Conservation (phyloP, 23 tunicate species). For the Styela clava region DNA sequence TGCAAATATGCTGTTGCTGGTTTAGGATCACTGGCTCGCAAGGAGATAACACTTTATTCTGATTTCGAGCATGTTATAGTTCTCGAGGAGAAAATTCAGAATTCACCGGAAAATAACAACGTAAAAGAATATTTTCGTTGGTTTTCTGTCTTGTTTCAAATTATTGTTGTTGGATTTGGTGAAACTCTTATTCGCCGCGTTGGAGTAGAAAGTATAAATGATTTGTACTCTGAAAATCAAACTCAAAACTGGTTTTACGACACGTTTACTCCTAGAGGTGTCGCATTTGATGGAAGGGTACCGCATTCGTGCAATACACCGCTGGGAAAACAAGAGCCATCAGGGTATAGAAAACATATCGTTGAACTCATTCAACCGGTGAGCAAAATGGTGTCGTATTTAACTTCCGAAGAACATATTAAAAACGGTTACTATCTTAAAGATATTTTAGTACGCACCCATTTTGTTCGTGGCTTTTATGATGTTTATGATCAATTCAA, state of each 20-base stretch:
- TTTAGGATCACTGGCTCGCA: no score
- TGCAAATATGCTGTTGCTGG: no score
- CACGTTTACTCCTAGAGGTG: slow-evolving; percentile 24
- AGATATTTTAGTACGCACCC: slow-evolving; percentile 23
- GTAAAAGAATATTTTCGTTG: slow-evolving; percentile 35
- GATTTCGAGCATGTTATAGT: no score
- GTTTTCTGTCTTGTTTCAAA: no score
- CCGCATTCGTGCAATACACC: slow-evolving; percentile 45
- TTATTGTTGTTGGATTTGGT: slow-evolving; percentile 21
- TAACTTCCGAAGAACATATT: not conserved
- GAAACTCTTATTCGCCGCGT: slow-evolving; percentile 25
- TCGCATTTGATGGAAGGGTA: slow-evolving; percentile 37
- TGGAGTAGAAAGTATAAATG: slow-evolving; percentile 13
- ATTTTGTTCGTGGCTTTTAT: slow-evolving; percentile 13
- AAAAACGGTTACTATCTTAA: slow-evolving; percentile 26
- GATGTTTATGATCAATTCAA: slow-evolving; percentile 9
- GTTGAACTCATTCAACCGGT: slow-evolving; percentile 47
- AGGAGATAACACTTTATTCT: no score
- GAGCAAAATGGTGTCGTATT: slow-evolving; percentile 30
- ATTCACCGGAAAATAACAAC: not conserved
- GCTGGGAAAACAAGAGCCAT: slow-evolving; percentile 30
- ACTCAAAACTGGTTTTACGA: slow-evolving; percentile 46
- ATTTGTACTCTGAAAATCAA: not conserved
- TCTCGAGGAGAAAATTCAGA: slow-evolving; percentile 29
- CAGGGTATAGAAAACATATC: not conserved